Evolutionary conservation across 2,888 invertebrate genomes (phyloP).

Genomic region (Mythimna pallens): DNA sequence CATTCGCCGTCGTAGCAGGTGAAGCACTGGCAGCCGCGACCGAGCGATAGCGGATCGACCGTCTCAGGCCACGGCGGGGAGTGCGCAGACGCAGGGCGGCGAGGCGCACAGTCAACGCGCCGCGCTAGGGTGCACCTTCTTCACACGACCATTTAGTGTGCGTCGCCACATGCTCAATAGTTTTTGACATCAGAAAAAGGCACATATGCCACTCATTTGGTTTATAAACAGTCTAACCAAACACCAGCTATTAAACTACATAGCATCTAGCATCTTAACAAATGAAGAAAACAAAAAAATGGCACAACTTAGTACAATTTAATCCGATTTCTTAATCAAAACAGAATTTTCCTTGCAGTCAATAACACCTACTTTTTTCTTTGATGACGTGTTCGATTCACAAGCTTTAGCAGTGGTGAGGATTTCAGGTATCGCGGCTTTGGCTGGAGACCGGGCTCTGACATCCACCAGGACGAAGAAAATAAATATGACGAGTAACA

Average conservation of each 20-base stretch:
- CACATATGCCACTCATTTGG: background rate
- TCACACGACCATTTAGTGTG: too few species aligned
- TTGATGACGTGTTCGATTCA: constrained; percentile 23
- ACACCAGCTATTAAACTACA: too few species aligned
- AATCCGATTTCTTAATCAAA: constrained; percentile 60
- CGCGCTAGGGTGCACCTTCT: too few species aligned
- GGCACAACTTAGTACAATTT: constrained; percentile 28
- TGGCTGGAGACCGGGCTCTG: constrained; percentile 13
- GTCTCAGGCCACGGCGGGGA: too few species aligned
- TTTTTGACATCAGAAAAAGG: too few species aligned
- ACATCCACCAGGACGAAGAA: constrained; percentile 52
- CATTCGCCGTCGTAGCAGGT: too few species aligned
- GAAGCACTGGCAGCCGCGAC: too few species aligned
- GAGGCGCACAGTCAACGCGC: too few species aligned
- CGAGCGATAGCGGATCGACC: too few species aligned
- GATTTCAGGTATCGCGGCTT: constrained; percentile 12
- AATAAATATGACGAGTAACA: constrained; percentile 56
- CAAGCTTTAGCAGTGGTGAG: constrained; percentile 9
- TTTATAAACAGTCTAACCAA: background rate
- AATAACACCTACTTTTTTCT: constrained; percentile 11
- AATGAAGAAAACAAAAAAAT: constrained; percentile 11
- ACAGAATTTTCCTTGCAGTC: constrained; percentile 27
- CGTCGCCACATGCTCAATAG: too few species aligned
- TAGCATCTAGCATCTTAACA: background rate
- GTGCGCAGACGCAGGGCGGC: too few species aligned